Conservation (phyloP, 2,888 invertebrate genomes). For the Encarsia formosa region DNA sequence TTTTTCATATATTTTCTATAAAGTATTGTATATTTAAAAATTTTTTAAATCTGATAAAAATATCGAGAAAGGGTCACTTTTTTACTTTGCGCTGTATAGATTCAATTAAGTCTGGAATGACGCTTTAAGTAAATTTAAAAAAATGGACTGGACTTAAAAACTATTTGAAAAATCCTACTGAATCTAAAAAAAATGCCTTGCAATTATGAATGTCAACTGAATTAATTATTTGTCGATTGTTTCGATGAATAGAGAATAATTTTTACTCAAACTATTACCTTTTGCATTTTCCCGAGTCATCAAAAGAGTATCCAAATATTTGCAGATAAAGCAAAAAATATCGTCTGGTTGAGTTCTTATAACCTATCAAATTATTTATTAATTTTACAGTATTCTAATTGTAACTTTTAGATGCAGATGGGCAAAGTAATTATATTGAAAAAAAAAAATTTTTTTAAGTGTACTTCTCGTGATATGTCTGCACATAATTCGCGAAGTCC, state of each 20-base stretch:
- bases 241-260: neutral
- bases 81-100: too few relatives aligned
- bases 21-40: too few relatives aligned
- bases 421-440: too few relatives aligned
- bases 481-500: constrained; percentile 67
- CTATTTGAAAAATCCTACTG: neutral
- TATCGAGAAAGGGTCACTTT: too few relatives aligned
- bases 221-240: neutral
- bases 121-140: too few relatives aligned
- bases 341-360: constrained; percentile 64
- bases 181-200: neutral
- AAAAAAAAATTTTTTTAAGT: too few relatives aligned
- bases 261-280: constrained; percentile 30
- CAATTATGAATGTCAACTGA: neutral
- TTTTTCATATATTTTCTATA: too few relatives aligned
- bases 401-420: too few relatives aligned
- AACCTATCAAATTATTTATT: constrained; percentile 51
- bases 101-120: too few relatives aligned
- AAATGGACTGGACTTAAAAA: too few relatives aligned
- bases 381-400: neutral
- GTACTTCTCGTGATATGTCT: constrained; percentile 70
- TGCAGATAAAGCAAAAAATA: constrained; percentile 64
- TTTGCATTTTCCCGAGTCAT: constrained; percentile 60
- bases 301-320: constrained; percentile 65
- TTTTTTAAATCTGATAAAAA: too few relatives aligned